Evolutionary conservation across 2,797 vertebrate species (phyloP), one percentile per base, ranked within the genome.

Genomic region (Protonibea diacanthus): DNA sequence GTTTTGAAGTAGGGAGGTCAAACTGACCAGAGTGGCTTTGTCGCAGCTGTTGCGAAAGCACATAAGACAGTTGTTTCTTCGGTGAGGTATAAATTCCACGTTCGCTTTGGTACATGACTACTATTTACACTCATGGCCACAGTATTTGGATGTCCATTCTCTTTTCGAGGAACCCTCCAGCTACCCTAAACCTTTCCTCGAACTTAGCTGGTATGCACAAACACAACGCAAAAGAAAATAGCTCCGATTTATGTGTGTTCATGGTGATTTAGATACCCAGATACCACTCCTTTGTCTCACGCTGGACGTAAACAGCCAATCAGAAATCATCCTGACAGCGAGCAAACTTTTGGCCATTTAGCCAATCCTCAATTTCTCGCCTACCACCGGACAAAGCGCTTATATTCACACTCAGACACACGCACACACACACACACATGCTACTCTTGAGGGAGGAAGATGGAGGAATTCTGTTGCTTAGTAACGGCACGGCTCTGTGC

Each of bases 381-480:
- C 12, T 63, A 48, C 59, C 33, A 20, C 29, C 18, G 40, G 62
- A 68, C 62, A 61, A 57, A 57, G 25, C 51, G 42, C 59, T 55
- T 10, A 61, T 72, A 33, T 66, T 71, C 68, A 69, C 74, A 47
- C 42, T 57, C 15, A 57, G 48, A 40, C 69, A 64, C 55, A 45
- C 80, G 55, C 83, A 38, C 85, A 55, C 10, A 42, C 12, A 2
- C 12, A 44, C 80, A 38, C 33, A 56, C 40, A 66, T 23, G 5
- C 66, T 55, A 9, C 64, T 80, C 60, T 47, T 1, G 62, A 82
- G 80, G 81, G 77, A 87, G 87, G 79, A 89, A 87, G 82, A 90
- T 91, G 87, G 89, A 91, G 90, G 86, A 92, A 91, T 91, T 82
- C 86, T 81, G 94, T 95, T 95, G 93, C 94, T 82, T 93, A 85